phyloP scores from a whole-genome alignment of 2,797 vertebrate species.

The Enteromius viviparus region DNA sequence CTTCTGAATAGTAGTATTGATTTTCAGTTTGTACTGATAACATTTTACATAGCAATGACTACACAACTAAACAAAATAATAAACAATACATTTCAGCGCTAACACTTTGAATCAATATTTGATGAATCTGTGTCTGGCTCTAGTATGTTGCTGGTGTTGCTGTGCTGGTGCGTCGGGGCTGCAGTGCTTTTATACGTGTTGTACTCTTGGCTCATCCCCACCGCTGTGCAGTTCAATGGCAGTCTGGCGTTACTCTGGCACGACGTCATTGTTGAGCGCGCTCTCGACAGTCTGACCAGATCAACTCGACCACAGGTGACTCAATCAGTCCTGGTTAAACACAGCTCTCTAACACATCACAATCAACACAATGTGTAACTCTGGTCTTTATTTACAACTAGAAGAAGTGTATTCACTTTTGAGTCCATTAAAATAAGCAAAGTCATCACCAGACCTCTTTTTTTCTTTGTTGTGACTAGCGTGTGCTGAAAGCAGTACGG shows the following conservation, averaged over 20 bases:
- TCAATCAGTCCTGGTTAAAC: neutral
- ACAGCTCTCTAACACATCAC: too few species aligned
- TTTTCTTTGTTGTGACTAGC: constrained; percentile 44
- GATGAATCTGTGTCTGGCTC: constrained; percentile 11
- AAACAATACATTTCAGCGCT: neutral
- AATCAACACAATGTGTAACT: neutral
- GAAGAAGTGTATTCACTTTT: neutral
- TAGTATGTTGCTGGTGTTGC: constrained; percentile 71
- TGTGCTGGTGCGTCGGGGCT: constrained; percentile 63
- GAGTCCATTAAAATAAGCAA: neutral
- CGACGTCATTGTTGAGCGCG: constrained; percentile 67
- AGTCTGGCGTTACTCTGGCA: constrained; percentile 76
- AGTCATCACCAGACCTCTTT: neutral
- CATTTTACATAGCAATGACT: neutral
- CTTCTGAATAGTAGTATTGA: neutral
- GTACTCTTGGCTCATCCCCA: constrained; percentile 72
- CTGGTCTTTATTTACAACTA: neutral
- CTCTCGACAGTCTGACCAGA: constrained; percentile 70
- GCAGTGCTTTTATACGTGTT: constrained; percentile 66
- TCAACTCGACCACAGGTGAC: constrained; percentile 77
- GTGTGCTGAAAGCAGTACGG: constrained; percentile 76
- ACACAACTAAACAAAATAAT: neutral
- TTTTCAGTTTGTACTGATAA: neutral
- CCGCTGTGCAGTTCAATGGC: constrained; percentile 69
- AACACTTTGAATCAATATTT: neutral